Base-by-base conservation (phyloP, 2,888 invertebrate genomes). In the Elmis aenea region DNA sequence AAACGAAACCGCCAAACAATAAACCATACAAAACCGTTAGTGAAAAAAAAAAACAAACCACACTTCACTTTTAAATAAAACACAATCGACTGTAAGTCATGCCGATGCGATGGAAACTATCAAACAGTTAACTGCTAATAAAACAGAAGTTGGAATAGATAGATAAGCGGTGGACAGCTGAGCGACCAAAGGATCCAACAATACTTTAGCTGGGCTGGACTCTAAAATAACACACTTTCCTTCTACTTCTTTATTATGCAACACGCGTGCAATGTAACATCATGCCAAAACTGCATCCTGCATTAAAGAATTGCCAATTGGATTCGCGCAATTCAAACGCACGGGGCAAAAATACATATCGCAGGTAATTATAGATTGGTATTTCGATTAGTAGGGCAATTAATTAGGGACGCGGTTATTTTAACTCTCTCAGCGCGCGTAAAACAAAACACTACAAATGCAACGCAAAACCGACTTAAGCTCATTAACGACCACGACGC, bases 141-240 rank as follows among this genome's bases (percentile, higher is more conserved):
- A n/a, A n/a, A n/a, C n/a, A n/a, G n/a, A n/a, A n/a, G n/a, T n/a
- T n/a, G n/a, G n/a, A n/a, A n/a, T n/a, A n/a, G n/a, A n/a, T n/a
- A 41, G 38, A 42, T 44, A 43, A 46, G 45, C 45, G 41, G 45
- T 43, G 45, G 48, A 48, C 44, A 39, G 41, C 33, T 12, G 36
- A 33, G 29, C 44, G 32, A n/a, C n/a, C n/a, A n/a, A n/a, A n/a
- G n/a, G n/a, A 26, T 44, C 47, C 47, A 51, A 48, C 44, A 48
- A 50, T 50, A 47, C 44, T 36, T 41, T 39, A 47, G 42, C 49
- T 46, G 51, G 51, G 48, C 49, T 43, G 43, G 23, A 38, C 42
- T 38, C 51, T 45, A 51, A 51, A 51, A 51, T 50, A 50, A 51
- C 48, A n/a, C n/a, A 49, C 42, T 41, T 33, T 37, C 24, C 36